Evolutionary conservation across 2,797 vertebrate species (phyloP).

Genomic region (Podargus strigoides): DNA sequence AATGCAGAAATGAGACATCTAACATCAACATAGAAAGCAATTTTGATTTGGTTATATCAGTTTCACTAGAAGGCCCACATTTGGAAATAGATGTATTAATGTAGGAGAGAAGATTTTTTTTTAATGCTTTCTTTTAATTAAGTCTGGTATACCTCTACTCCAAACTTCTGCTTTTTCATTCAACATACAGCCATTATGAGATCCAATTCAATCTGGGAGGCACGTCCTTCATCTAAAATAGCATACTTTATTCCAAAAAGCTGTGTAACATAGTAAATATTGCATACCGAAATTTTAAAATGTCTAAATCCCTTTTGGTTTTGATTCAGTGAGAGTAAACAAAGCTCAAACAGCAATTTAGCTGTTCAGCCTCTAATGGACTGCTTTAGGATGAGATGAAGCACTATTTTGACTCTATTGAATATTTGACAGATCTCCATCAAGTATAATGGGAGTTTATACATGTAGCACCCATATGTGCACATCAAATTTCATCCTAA

Average conservation of each 20-base stretch:
- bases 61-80: not conserved
- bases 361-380: not conserved
- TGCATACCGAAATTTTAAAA: not conserved
- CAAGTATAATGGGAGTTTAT: not conserved
- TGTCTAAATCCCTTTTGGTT: not conserved
- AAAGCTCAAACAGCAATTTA: not conserved
- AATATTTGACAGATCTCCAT: not conserved
- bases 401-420: not conserved
- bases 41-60: not conserved
- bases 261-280: not conserved
- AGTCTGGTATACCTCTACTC: not conserved
- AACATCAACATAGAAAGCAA: not conserved
- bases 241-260: not conserved
- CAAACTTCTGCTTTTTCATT: not conserved
- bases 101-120: not conserved
- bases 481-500: not conserved
- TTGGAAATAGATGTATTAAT: not conserved
- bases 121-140: not conserved
- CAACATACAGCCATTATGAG: not conserved
- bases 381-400: not conserved
- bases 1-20: not conserved
- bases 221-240: not conserved
- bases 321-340: not conserved
- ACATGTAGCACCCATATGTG: not conserved
- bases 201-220: not conserved